Percentiles rank a stretch among this genome's conserved stretches.
Conservation (phyloP, 2,113 vertebrate genomes). For the Stigmatopora argus region DNA sequence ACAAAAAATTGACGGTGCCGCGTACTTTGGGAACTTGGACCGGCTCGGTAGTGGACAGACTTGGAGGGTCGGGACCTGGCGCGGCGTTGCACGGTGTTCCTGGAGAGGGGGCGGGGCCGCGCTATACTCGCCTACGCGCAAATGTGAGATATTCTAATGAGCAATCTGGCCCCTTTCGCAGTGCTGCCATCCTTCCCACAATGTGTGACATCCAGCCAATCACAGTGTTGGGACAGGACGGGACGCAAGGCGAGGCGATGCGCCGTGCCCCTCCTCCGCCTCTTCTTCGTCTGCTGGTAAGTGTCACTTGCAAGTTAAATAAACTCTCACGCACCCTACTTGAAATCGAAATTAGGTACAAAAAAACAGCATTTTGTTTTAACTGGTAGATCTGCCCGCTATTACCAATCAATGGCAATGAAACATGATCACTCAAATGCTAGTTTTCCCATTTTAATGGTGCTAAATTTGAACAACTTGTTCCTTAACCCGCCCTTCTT, state of each 20-base stretch:
- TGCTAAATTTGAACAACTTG: no score
- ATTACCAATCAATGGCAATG: no score
- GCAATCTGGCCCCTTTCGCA: slow-evolving; percentile 61
- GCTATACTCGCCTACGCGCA: slow-evolving; percentile 62
- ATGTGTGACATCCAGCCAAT: slow-evolving; percentile 31
- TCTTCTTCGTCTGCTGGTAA: slow-evolving; percentile 48
- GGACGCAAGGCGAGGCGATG: slow-evolving; percentile 7
- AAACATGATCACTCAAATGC: no score
- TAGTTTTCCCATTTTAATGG: no score
- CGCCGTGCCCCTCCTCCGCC: slow-evolving; percentile 42
- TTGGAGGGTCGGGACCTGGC: slow-evolving; percentile 42
- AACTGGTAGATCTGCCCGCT: no score
- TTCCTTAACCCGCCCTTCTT: no score
- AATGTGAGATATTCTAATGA: slow-evolving; percentile 72
- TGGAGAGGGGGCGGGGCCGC: slow-evolving; percentile 50
- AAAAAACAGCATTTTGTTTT: no score
- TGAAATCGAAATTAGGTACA: no score
- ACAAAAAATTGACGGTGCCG: no score
- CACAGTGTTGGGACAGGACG: slow-evolving; percentile 5
- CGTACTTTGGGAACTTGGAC: slow-evolving; percentile 21
- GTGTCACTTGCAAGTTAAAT: not conserved
- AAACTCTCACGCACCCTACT: slow-evolving; percentile 1
- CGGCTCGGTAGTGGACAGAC: slow-evolving; percentile 49
- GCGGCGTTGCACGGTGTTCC: slow-evolving; percentile 56
- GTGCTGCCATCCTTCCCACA: slow-evolving; percentile 27